These are phyloP conservation scores for Ophioninae sp. DNA, from an alignment of 2,888 invertebrate species.

Conservation along the genomic window DNA sequence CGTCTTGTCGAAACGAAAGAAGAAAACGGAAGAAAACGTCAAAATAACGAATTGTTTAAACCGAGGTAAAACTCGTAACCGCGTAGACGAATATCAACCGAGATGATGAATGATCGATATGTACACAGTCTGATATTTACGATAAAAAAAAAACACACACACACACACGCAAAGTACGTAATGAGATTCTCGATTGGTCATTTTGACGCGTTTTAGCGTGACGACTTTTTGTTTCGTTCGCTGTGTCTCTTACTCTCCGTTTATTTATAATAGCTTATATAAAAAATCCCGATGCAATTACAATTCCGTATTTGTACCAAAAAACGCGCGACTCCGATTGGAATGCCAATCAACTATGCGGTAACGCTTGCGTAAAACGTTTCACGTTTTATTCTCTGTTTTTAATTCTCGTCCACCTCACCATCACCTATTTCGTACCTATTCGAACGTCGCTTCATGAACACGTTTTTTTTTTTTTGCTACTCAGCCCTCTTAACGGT, in stretches of 20 bases:
- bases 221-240: slow-evolving; percentile 25
- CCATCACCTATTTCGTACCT: slow-evolving; percentile 18
- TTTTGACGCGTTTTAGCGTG: not conserved
- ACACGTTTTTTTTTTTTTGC: not conserved
- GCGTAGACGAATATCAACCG: not conserved
- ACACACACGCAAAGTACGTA: not conserved
- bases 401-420: slow-evolving; percentile 22
- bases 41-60: not conserved
- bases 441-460: not conserved
- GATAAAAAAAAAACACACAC: slow-evolving; percentile 16
- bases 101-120: slow-evolving; percentile 3
- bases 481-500: slow-evolving; percentile 1
- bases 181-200: not conserved
- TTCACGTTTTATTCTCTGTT: slow-evolving; percentile 1
- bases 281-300: slow-evolving; percentile 74
- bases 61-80: slow-evolving; percentile 8
- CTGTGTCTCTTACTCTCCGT: slow-evolving; percentile 58
- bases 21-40: slow-evolving; percentile 1
- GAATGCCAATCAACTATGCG: slow-evolving; percentile 52
- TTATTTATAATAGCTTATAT: slow-evolving; percentile 79
- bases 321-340: slow-evolving; percentile 46
- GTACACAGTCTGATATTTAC: slow-evolving; percentile 14
- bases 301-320: slow-evolving; percentile 75
- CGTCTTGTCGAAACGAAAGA: not conserved
- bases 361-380: slow-evolving; percentile 39